Evolutionary conservation across 1,140 invertebrate genomes (phyloP).

Genomic region (Vanessa atalanta): DNA sequence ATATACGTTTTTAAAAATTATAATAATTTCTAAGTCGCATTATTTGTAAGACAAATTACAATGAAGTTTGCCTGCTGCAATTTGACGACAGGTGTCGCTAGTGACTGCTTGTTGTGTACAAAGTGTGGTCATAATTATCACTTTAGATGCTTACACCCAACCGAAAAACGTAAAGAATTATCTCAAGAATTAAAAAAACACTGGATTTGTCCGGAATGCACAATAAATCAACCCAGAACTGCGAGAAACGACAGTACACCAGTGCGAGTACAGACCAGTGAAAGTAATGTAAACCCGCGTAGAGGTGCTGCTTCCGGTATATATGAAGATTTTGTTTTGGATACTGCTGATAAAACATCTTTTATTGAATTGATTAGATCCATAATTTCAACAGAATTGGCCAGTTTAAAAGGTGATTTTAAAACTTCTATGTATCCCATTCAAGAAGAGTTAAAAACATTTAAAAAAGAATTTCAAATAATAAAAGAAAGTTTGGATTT

Average conservation of each 20-base stretch:
- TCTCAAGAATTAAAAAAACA: not conserved
- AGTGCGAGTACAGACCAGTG: not conserved
- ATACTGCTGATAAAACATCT: not conserved
- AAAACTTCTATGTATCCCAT: not conserved
- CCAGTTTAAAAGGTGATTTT: not conserved
- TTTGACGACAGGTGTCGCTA: not conserved
- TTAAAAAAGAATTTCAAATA: not conserved
- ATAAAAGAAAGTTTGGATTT: conserved; percentile 12
- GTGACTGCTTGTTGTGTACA: conserved; percentile 6
- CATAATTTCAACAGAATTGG: conserved; percentile 3
- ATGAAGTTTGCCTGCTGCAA: no score
- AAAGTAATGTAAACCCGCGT: not conserved
- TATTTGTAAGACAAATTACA: no score
- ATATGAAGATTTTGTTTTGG: not conserved
- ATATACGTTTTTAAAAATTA: conserved; percentile 10
- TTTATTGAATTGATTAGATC: not conserved
- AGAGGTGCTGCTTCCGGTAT: not conserved
- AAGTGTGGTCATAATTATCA: not conserved
- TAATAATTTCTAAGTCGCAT: no score
- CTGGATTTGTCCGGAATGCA: conserved; percentile 1
- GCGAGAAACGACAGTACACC: not conserved
- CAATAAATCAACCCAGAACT: not conserved
- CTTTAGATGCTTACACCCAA: not conserved
- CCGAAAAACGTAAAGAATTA: not conserved
- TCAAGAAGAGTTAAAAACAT: not conserved